A percentile compares a stretch with the other conserved stretches of the same genome.
These are phyloP conservation scores for Sylvilagus floridanus DNA, from an alignment of 2,797 vertebrate genomes.

Conservation along the genomic window DNA sequence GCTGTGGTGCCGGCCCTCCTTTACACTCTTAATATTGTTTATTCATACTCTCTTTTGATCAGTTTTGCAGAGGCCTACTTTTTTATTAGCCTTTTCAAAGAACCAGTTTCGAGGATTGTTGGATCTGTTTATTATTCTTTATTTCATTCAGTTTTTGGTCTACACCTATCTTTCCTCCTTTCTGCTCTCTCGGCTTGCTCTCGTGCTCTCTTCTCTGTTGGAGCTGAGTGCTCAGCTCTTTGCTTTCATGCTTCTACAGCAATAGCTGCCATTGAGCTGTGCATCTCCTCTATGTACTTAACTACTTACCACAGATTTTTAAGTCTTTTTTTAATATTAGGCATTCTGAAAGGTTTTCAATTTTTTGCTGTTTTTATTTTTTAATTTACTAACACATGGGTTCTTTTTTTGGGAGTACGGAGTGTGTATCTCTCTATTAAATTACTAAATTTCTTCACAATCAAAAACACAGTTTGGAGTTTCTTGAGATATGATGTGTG, in stretches of 20 bases:
- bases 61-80: not conserved
- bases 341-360: not conserved
- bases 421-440: not conserved
- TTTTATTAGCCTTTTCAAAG: not conserved
- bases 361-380: not conserved
- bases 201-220: not conserved
- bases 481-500: not conserved
- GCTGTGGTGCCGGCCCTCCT: too few relatives aligned
- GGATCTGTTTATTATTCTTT: not conserved
- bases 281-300: not conserved
- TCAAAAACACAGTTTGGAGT: constrained; percentile 3
- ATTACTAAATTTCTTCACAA: not conserved
- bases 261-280: not conserved
- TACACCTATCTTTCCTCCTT: not conserved
- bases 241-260: not conserved
- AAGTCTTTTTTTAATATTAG: not conserved
- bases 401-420: not conserved
- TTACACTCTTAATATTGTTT: not conserved
- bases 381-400: not conserved
- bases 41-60: not conserved
- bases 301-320: not conserved
- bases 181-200: not conserved
- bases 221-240: not conserved
- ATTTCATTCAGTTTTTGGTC: not conserved
- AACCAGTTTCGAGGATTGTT: not conserved